These are phyloP conservation scores for Papilio gigon DNA, from an alignment of 2,888 invertebrate genomes.

Conservation along the genomic window DNA sequence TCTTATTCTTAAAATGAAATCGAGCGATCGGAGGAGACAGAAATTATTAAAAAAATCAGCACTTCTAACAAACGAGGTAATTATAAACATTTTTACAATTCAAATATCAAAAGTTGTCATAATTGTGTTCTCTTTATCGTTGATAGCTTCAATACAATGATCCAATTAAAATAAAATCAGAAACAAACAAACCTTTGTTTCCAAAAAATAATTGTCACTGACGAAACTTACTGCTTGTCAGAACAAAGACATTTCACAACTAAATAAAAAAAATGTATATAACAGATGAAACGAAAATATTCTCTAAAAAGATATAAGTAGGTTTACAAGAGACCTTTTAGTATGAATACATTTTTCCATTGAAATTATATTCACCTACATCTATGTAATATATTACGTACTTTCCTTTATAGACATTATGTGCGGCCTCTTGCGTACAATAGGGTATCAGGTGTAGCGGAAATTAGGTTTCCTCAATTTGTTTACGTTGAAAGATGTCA, in stretches of 20 bases:
- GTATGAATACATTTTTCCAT: slow-evolving; percentile 10
- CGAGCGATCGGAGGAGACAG: slow-evolving; percentile 90
- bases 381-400: slow-evolving; percentile 19
- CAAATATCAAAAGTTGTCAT: not conserved
- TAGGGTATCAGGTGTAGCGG: slow-evolving; percentile 34
- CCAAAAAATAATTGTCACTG: not conserved
- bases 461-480: slow-evolving; percentile 36
- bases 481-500: slow-evolving; percentile 7
- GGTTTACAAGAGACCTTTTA: not conserved
- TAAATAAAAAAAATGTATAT: not conserved
- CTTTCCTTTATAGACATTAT: not conserved
- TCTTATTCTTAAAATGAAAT: slow-evolving; percentile 89
- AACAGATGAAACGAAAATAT: not conserved
- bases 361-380: slow-evolving; percentile 29
- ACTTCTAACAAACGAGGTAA: slow-evolving; percentile 71
- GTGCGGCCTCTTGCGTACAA: slow-evolving; percentile 24
- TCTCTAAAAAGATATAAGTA: not conserved
- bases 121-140: not conserved
- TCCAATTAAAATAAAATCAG: slow-evolving; percentile 4
- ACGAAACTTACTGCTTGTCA: not conserved
- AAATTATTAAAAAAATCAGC: slow-evolving; percentile 83
- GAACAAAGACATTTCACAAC: not conserved
- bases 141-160: not conserved
- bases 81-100: not conserved
- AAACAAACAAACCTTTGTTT: not conserved